A percentile compares a stretch with the other conserved stretches of the same genome.
Evolutionary conservation across 2,888 invertebrate species (phyloP).

Genomic region (Cataglyphis albicans): DNA sequence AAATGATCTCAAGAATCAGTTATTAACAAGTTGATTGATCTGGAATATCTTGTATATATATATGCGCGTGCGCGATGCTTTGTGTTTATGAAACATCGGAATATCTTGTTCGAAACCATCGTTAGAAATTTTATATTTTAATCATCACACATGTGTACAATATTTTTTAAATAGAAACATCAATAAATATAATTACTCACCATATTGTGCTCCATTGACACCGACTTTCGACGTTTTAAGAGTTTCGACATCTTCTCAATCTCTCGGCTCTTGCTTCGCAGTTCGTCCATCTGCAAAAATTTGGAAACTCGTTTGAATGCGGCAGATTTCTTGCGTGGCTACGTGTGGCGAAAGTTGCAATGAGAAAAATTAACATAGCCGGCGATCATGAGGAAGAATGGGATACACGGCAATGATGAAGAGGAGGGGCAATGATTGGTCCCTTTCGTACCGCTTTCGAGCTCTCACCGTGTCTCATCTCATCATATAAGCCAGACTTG

Average conservation of each 20-base stretch:
- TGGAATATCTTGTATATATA: too few species aligned
- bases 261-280: constrained; percentile 78
- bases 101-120: too few species aligned
- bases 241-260: constrained; percentile 80
- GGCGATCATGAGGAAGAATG: constrained; percentile 41
- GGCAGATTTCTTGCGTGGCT: constrained; percentile 38
- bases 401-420: constrained; percentile 46
- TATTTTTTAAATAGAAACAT: constrained; percentile 23
- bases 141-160: background rate
- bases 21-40: too few species aligned
- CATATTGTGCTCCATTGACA: constrained; percentile 73
- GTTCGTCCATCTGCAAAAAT: constrained; percentile 79
- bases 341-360: constrained; percentile 57
- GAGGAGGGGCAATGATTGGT: constrained; percentile 60
- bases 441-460: constrained; percentile 66
- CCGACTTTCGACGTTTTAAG: constrained; percentile 69
- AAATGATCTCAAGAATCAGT: too few species aligned
- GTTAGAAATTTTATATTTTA: background rate
- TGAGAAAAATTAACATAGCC: constrained; percentile 55
- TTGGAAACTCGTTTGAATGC: constrained; percentile 36
- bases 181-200: constrained; percentile 63
- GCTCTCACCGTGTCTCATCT: constrained; percentile 59
- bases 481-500: constrained; percentile 17
- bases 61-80: background rate
- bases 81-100: background rate